Conservation (phyloP, 2,888 invertebrate species). For the Phlogophora meticulosa region DNA sequence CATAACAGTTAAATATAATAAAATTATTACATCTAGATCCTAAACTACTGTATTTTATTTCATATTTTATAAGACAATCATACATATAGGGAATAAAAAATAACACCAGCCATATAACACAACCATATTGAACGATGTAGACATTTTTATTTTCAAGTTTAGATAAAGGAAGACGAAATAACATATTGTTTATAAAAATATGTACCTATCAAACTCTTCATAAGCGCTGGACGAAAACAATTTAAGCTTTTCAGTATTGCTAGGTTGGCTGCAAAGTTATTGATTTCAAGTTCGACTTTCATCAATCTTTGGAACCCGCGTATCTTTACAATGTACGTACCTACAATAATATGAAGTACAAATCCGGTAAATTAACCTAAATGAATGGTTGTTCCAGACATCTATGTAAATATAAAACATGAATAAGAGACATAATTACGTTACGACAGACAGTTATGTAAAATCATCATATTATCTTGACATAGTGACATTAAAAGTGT, state of each 20-base stretch:
- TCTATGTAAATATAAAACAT: slow-evolving; percentile 14
- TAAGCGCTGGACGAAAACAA: slow-evolving; percentile 28
- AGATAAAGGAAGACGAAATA: slow-evolving; percentile 27
- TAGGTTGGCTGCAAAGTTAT: slow-evolving; percentile 5
- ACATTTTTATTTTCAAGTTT: slow-evolving; percentile 1
- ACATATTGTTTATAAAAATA: slow-evolving; percentile 44
- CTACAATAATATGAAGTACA: slow-evolving; percentile 43
- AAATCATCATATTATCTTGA: too few relatives aligned
- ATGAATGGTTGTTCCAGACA: slow-evolving; percentile 27
- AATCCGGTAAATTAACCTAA: slow-evolving; percentile 34
- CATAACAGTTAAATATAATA: slow-evolving; percentile 33
- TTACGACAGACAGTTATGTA: too few relatives aligned
- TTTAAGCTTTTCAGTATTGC: slow-evolving; percentile 7
- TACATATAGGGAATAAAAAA: background rate
- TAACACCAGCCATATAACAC: slow-evolving; percentile 2
- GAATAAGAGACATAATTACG: slow-evolving; percentile 19
- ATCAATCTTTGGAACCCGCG: background rate
- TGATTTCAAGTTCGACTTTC: slow-evolving; percentile 17
- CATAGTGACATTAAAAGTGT: slow-evolving; percentile 18
- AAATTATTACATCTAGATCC: slow-evolving; percentile 46
- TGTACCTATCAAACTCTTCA: slow-evolving; percentile 26
- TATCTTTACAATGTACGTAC: slow-evolving; percentile 31
- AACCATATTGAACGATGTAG: background rate
- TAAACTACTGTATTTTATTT: slow-evolving; percentile 46
- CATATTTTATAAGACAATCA: slow-evolving; percentile 17